Evolutionary conservation across 2,888 invertebrate species (phyloP), one percentile per base, ranked within the genome.

Genomic region (Pseudolycoriella hygida): DNA sequence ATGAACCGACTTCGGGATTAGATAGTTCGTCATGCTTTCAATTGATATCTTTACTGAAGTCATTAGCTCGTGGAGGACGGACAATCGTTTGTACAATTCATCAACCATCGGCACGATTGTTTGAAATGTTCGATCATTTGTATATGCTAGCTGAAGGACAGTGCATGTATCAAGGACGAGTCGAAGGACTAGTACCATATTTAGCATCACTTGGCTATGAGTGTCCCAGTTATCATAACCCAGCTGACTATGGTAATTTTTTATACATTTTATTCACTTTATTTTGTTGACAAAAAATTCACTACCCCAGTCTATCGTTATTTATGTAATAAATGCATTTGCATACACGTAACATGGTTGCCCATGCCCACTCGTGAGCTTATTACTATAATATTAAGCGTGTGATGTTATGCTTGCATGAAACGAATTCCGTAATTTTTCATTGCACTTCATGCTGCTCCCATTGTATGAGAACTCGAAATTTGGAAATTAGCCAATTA

Each of bases 61-160:
- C 84, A 1, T 67, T 94, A 54, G 87, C 93, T 12, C 73, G 86
- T 55, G 88, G 87, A 43, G 80, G 84, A 1, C 74, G 93, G 51
- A 93, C 93, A 20, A 86, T 94, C 50, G 88, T 94, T 51, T 94
- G 93, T 60, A 93, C 93, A 37, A 94, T 94, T 54, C 94, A 94
- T 67, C 94, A 96, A 64, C 94, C 94, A 11, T 90, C 90, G 53
- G 93, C 94, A 31, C 77, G 93, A 55, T 70, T 94, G 41, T 94
- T 94, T 59, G 93, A 94, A 67, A 92, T 89, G 77, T 94, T 96
- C 60, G 93, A 94, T 64, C 77, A 87, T 68, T 67, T 96, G 50
- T 93, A 90, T 63, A 80, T 90, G 60, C 62, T 96, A 56, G 84
- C 90, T 10, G 89, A 89, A 55, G 94, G 94, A 10, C 88, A 89